Conservation (phyloP, 2,797 vertebrate genomes). For the Lithobates sylvaticus region DNA sequence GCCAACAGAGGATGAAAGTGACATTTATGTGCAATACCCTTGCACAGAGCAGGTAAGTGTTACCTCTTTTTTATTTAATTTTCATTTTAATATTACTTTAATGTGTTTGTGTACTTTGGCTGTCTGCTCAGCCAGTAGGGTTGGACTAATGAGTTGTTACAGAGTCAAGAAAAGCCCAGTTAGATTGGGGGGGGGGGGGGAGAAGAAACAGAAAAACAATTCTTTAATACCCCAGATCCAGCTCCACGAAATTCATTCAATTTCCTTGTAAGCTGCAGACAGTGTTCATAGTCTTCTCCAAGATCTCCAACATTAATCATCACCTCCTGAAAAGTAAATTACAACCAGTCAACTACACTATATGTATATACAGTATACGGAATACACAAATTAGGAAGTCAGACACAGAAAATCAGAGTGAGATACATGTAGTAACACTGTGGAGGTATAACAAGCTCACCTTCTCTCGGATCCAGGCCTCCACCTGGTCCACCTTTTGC, state of each 20-base stretch:
- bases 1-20: too few species aligned
- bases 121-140: too few species aligned
- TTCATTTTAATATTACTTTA: too few species aligned
- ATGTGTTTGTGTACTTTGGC: too few species aligned
- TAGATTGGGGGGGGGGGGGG: too few species aligned
- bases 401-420: neutral
- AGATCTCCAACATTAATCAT: constrained; percentile 84
- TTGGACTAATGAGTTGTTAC: too few species aligned
- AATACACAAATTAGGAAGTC: neutral
- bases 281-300: constrained; percentile 86
- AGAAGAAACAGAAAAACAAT: neutral
- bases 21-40: too few species aligned
- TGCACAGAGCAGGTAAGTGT: too few species aligned
- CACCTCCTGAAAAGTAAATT: constrained; percentile 79
- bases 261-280: constrained; percentile 83
- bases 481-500: constrained; percentile 86
- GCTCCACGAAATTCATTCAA: constrained; percentile 81
- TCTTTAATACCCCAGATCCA: constrained; percentile 78
- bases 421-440: too few species aligned
- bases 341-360: neutral
- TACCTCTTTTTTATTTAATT: too few species aligned
- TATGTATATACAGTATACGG: neutral
- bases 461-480: constrained; percentile 91
- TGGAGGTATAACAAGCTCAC: constrained; percentile 66
- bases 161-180: too few species aligned